Conservation (phyloP, 1,140 invertebrate species). For the Mizuhopecten yessoensis region DNA sequence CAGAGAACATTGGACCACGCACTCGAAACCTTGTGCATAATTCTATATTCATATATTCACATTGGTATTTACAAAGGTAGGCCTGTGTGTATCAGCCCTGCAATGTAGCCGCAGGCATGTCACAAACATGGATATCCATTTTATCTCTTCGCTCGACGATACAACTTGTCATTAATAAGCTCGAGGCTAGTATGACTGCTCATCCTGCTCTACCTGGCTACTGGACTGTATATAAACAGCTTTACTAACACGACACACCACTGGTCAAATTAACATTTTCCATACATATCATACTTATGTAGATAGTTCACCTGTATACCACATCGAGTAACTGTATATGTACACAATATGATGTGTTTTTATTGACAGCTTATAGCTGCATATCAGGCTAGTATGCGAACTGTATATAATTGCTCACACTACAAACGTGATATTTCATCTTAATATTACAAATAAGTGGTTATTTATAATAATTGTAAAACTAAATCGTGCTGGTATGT, state of each 20-base stretch:
- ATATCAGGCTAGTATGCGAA: background rate
- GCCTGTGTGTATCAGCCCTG: background rate
- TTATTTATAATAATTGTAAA: too few species aligned
- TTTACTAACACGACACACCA: background rate
- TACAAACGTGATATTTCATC: too few species aligned
- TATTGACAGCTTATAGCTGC: background rate
- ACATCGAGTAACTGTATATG: background rate
- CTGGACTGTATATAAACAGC: background rate
- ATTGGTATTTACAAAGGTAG: constrained; percentile 27
- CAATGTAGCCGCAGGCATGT: background rate
- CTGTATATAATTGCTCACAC: too few species aligned
- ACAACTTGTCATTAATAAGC: background rate
- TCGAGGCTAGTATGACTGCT: background rate
- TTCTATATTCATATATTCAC: constrained; percentile 40
- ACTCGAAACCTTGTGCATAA: background rate
- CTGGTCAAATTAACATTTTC: background rate
- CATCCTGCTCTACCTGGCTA: constrained; percentile 29
- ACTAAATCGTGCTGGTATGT: too few species aligned
- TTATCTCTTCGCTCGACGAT: background rate
- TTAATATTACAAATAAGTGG: too few species aligned
- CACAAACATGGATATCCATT: constrained; percentile 9
- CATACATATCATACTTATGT: background rate
- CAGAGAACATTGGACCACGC: background rate
- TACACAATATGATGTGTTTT: background rate
- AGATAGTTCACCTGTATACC: background rate